A percentile compares a stretch with the other conserved stretches of the same genome.
These are phyloP conservation scores for Oxycera nigricornis DNA, from an alignment of 2,888 invertebrate species.

Conservation along the genomic window DNA sequence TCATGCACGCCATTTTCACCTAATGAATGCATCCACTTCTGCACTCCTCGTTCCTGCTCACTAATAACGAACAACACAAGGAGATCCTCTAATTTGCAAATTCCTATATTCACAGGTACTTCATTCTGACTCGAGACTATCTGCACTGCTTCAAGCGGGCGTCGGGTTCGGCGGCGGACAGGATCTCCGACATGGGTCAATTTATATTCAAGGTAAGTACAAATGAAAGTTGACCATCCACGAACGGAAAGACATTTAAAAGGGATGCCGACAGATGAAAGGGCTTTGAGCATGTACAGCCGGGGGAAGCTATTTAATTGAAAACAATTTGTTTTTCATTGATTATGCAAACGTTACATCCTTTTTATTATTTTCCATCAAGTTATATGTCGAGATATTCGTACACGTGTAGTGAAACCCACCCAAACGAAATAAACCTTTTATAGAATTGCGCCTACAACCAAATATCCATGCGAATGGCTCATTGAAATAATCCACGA, in stretches of 20 bases:
- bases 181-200: constrained; percentile 71
- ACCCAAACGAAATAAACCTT: no score
- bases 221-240: not conserved
- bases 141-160: constrained; percentile 71
- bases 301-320: no score
- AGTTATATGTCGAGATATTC: no score
- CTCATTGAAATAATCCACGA: no score
- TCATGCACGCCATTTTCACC: not conserved
- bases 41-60: not conserved
- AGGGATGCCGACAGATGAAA: no score
- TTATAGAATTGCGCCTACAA: no score
- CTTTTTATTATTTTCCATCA: no score
- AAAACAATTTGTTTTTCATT: not conserved
- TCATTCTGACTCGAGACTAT: constrained; percentile 71
- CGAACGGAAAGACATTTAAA: no score
- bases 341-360: no score
- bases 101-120: constrained; percentile 61
- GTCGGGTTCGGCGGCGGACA: constrained; percentile 64
- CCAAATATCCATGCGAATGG: no score
- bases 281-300: no score
- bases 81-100: not conserved
- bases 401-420: no score
- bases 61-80: not conserved
- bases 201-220: constrained; percentile 69
- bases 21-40: constrained; percentile 3